phyloP scores from a whole-genome alignment of 2,797 vertebrate species.

The Dermochelys coriacea region DNA sequence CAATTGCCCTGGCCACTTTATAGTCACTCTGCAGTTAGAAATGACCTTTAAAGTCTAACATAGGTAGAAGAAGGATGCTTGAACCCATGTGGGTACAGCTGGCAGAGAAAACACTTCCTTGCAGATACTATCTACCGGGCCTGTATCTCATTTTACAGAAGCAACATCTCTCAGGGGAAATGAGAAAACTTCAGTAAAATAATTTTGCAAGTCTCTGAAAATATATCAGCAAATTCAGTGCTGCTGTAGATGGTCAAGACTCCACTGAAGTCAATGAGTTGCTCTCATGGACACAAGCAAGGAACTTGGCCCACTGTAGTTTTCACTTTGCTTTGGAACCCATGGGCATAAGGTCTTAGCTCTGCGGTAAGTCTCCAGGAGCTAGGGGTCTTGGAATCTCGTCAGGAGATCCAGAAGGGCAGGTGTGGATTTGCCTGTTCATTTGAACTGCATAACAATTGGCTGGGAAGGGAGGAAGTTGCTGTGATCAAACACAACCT shows the following conservation, averaged over 20 bases:
- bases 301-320: background rate
- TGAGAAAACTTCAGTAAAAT: conserved; percentile 24
- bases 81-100: conserved; percentile 28
- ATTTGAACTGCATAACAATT: background rate
- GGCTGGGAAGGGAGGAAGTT: background rate
- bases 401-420: background rate
- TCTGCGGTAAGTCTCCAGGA: background rate
- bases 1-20: background rate
- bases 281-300: background rate
- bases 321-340: background rate
- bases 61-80: conserved; percentile 53
- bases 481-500: background rate
- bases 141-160: conserved; percentile 66
- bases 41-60: background rate
- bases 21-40: conserved; percentile 4
- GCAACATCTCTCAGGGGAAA: conserved; percentile 8
- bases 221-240: fast-evolving
- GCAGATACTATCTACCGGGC: conserved; percentile 68
- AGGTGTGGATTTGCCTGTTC: background rate
- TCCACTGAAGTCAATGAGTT: background rate
- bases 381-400: background rate
- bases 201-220: background rate
- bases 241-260: background rate
- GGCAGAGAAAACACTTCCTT: conserved; percentile 67
- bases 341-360: background rate